Evolutionary conservation across 2,113 vertebrate species (phyloP), one percentile per base, ranked within the genome.

Genomic region (Eolophus roseicapilla): DNA sequence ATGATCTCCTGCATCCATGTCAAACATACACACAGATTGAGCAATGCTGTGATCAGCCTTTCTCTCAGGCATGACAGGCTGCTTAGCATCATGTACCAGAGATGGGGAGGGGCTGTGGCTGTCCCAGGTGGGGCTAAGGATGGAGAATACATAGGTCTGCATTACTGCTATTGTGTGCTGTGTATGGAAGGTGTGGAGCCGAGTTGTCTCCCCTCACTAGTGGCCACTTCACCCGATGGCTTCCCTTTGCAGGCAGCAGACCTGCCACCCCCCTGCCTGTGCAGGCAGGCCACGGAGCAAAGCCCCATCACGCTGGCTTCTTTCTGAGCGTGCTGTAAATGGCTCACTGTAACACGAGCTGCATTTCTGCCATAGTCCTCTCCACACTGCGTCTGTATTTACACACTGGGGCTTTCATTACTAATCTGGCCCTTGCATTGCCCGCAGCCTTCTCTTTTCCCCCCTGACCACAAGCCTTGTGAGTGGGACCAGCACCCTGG

Each of bases 331-430:
- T 53, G 89, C 94, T 95, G 53, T 80, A 90, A 95, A 94, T 88
- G 94, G 82, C 85, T 94, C 7, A 53, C 35, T 88, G 96, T 95
- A 95, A 94, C 76, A 67, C 5, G 92, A 95, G 92, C 85, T 83
- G 95, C 95, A 71, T 96, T 96, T 81, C 93, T 92, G 93, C 93
- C 88, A 60, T 86, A 92, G 90, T 13, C 71, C 71, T 80, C 75
- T 82, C 63, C 62, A 63, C 53, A 35, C 52, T 27, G 90, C 84
- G 79, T 95, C 92, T 93, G 91, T 91, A 87, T 96, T 92, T 90
- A 82, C 87, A 11, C 90, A 16, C 90, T 55, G 90, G 17, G 67
- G 79, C 71, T 86, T 82, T 90, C 93, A 64, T 83, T 50, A 90
- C 78, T 92, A 43, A 16, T 79, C 93, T 43, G 90, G 79, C 82